Conservation (phyloP, 2,113 vertebrate genomes). For the Microcebus ravelobensis region DNA sequence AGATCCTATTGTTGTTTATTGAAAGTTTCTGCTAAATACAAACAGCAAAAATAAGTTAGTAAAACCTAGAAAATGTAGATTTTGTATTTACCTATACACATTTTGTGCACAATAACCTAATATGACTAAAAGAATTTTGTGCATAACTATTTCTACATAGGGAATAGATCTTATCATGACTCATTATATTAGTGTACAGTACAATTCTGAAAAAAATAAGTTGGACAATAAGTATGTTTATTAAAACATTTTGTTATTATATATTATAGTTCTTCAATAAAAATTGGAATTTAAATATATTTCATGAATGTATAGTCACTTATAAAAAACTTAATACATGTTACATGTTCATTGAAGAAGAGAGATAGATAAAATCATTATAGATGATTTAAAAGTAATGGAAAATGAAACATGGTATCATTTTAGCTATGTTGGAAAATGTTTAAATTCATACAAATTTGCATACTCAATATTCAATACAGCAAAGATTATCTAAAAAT, state of each 20-base stretch:
- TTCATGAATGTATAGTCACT: neutral
- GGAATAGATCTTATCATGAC: neutral
- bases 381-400: neutral
- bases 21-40: neutral
- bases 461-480: neutral
- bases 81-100: neutral
- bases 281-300: neutral
- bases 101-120: neutral
- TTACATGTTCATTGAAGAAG: neutral
- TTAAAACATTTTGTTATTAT: neutral
- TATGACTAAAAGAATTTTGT: neutral
- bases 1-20: neutral
- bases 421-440: neutral
- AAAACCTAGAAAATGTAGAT: neutral
- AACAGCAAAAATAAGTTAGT: neutral
- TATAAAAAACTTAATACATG: neutral
- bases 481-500: neutral
- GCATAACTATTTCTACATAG: neutral
- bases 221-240: neutral
- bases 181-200: neutral
- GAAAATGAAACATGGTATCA: neutral
- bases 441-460: neutral
- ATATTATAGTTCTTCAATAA: neutral
- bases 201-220: neutral
- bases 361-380: neutral